phyloP scores from a whole-genome alignment of 2,888 invertebrate species.

The Nomada hirtipes region DNA sequence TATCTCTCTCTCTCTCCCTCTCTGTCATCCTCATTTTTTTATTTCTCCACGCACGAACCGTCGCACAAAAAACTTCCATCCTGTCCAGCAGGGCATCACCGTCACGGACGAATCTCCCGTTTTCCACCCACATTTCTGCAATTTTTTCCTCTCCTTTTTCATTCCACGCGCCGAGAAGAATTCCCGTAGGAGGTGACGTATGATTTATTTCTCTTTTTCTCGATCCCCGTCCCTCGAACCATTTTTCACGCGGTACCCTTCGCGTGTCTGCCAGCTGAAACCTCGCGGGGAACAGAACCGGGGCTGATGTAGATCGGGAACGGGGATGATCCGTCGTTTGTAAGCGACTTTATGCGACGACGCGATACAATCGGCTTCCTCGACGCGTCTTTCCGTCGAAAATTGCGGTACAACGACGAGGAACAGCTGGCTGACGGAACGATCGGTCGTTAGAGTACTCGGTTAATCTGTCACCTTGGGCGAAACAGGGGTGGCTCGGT shows the following conservation, averaged over 20 bases:
- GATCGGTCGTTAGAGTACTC: constrained; percentile 19
- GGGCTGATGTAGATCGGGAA: background rate
- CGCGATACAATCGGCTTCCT: constrained; percentile 34
- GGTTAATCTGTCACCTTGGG: constrained; percentile 27
- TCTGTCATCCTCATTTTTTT: background rate
- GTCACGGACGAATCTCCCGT: background rate
- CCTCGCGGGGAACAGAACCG: background rate
- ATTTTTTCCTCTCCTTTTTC: background rate
- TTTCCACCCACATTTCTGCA: background rate
- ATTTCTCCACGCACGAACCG: background rate
- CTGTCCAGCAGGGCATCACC: background rate
- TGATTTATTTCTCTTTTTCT: constrained; percentile 34
- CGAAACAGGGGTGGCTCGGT: constrained; percentile 8
- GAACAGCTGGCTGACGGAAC: background rate
- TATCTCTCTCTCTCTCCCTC: too few relatives aligned
- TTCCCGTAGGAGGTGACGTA: background rate
- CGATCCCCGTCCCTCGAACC: constrained; percentile 4
- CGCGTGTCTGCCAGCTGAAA: constrained; percentile 8
- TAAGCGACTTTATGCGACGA: constrained; percentile 32
- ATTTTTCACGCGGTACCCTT: constrained; percentile 35
- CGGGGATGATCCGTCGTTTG: constrained; percentile 47
- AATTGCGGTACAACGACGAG: background rate
- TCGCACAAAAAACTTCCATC: background rate
- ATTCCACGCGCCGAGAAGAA: background rate
- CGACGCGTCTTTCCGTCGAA: constrained; percentile 2